phyloP scores from a whole-genome alignment of 2,797 vertebrate genomes.

The Rallus crepitans region DNA sequence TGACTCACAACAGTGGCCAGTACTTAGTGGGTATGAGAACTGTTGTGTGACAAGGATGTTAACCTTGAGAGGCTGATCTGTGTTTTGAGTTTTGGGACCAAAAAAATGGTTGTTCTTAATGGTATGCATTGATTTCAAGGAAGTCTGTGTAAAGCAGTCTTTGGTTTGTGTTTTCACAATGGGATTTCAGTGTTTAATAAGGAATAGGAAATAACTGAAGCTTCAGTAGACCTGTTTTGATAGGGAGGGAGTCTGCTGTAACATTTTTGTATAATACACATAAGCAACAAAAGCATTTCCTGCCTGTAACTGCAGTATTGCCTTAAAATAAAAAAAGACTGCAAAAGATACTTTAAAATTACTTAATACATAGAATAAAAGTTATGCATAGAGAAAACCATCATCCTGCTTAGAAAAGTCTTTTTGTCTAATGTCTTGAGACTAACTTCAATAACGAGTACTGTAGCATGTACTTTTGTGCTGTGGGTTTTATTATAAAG shows the following conservation, averaged over 20 bases:
- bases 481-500: not conserved
- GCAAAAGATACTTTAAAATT: not conserved
- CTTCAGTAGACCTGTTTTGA: conserved; percentile 53
- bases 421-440: not conserved
- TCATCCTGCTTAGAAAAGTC: not conserved
- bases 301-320: not conserved
- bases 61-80: conserved; percentile 32
- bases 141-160: conserved; percentile 3
- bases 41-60: not conserved
- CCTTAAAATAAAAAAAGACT: not conserved
- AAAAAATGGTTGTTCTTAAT: conserved; percentile 34
- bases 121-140: conserved; percentile 52
- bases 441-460: not conserved
- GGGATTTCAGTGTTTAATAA: conserved; percentile 47
- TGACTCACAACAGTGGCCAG: not conserved
- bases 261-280: not conserved
- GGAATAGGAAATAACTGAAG: conserved; percentile 55
- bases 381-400: not conserved
- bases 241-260: not conserved
- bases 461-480: not conserved
- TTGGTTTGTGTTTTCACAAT: conserved; percentile 58
- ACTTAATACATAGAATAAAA: not conserved
- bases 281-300: conserved; percentile 47
- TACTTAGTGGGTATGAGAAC: not conserved
- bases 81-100: conserved; percentile 45